Conservation (phyloP, 2,113 vertebrate genomes). For the Eretmodus cyanostictus region DNA sequence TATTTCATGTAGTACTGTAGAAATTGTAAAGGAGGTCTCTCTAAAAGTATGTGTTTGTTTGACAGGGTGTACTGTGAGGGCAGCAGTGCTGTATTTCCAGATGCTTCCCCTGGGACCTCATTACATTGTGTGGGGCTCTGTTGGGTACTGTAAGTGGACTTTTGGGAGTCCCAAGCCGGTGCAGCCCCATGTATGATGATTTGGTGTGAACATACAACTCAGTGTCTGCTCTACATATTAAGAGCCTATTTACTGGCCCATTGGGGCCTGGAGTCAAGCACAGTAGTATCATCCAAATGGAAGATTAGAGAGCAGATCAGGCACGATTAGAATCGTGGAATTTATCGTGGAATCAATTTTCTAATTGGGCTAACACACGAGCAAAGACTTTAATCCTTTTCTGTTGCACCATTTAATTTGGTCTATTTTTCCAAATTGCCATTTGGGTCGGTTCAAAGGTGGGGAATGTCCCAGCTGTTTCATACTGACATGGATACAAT, state of each 20-base stretch:
- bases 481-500: neutral
- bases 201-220: constrained; percentile 17
- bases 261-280: constrained; percentile 22
- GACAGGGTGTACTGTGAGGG: neutral
- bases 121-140: constrained; percentile 41
- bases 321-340: constrained; percentile 44
- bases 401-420: neutral
- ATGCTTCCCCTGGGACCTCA: constrained; percentile 48
- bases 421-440: neutral
- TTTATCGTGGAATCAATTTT: constrained; percentile 16
- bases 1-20: accelerated
- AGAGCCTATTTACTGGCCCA: constrained; percentile 54
- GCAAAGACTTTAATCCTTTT: neutral
- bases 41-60: neutral
- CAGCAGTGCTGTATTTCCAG: neutral
- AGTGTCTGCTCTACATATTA: constrained; percentile 49
- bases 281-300: constrained; percentile 30
- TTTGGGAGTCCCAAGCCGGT: constrained; percentile 9
- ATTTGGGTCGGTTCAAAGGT: neutral
- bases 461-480: neutral
- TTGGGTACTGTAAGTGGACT: constrained; percentile 41
- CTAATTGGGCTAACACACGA: constrained; percentile 19
- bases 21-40: neutral
- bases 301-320: constrained; percentile 62
- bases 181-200: constrained; percentile 22